Conservation (phyloP, 2,888 invertebrate species). For the Deilephila porcellus region DNA sequence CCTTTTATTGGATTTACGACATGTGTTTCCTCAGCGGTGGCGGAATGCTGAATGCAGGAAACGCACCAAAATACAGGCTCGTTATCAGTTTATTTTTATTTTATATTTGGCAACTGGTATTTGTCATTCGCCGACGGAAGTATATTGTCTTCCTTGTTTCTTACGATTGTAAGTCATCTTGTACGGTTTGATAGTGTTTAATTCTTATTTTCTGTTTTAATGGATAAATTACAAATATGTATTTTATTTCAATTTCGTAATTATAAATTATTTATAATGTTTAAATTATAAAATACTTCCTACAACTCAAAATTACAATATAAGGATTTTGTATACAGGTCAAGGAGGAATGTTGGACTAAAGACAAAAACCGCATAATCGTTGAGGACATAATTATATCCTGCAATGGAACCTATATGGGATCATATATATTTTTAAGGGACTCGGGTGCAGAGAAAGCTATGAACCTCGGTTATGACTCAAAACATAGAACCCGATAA, state of each 20-base stretch:
- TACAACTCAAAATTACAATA: too few relatives aligned
- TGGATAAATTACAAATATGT: not conserved
- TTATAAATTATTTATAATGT: too few relatives aligned
- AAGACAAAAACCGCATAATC: too few relatives aligned
- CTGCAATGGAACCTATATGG: not conserved
- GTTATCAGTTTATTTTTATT: conserved; percentile 31
- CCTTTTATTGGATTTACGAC: conserved; percentile 48
- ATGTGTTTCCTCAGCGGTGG: conserved; percentile 37
- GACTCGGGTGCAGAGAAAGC: not conserved
- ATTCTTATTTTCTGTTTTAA: not conserved
- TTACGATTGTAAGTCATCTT: not conserved
- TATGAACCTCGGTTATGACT: conserved; percentile 13
- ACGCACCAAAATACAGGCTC: conserved; percentile 29
- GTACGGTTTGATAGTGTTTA: not conserved
- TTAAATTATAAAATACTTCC: too few relatives aligned
- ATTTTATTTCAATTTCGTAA: too few relatives aligned
- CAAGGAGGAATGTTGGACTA: too few relatives aligned
- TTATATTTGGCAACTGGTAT: conserved; percentile 22
- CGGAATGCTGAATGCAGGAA: conserved; percentile 46
- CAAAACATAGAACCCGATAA: conserved; percentile 20
- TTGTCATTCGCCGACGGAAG: conserved; percentile 8
- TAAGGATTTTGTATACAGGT: too few relatives aligned
- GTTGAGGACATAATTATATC: too few relatives aligned
- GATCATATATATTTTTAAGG: not conserved
- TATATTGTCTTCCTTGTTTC: not conserved